Conservation (phyloP, 2,888 invertebrate species). For the Hylaea fasciaria region DNA sequence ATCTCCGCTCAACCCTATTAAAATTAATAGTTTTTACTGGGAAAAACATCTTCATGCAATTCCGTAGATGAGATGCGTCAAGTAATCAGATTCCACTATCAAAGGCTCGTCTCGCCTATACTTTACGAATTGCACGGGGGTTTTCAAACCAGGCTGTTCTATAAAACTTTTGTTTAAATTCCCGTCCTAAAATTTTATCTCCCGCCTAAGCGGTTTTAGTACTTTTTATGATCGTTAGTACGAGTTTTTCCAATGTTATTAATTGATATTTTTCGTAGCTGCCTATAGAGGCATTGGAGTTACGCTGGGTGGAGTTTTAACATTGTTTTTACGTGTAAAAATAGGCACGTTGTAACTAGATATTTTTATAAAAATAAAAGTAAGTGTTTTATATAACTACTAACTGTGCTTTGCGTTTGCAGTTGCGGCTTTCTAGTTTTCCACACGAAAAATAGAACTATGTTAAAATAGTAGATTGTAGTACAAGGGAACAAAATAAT, state of each 20-base stretch:
- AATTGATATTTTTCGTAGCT: constrained; percentile 7
- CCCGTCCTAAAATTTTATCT: not conserved
- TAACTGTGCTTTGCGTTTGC: too few species aligned
- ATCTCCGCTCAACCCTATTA: too few species aligned
- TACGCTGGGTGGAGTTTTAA: not conserved
- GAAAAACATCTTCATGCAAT: too few species aligned
- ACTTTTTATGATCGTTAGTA: constrained; percentile 15
- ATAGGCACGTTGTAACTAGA: not conserved
- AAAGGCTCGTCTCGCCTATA: not conserved
- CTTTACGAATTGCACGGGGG: not conserved
- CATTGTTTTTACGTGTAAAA: not conserved
- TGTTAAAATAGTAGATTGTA: too few species aligned
- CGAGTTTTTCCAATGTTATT: not conserved
- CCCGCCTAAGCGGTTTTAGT: constrained; percentile 8
- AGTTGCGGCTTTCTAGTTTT: too few species aligned
- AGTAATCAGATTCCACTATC: not conserved
- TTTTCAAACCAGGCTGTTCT: not conserved
- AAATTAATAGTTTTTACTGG: too few species aligned
- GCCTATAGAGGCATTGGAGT: not conserved
- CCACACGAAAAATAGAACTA: too few species aligned
- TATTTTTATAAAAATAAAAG: not conserved
- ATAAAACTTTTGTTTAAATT: constrained; percentile 1
- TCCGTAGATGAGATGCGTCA: not conserved
- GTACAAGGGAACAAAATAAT: too few species aligned
- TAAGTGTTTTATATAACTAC: too few species aligned